Percentiles rank a stretch among this genome's conserved stretches.
These are phyloP conservation scores for Antrozous pallidus DNA, from an alignment of 2,797 vertebrate genomes.

Conservation along the genomic window DNA sequence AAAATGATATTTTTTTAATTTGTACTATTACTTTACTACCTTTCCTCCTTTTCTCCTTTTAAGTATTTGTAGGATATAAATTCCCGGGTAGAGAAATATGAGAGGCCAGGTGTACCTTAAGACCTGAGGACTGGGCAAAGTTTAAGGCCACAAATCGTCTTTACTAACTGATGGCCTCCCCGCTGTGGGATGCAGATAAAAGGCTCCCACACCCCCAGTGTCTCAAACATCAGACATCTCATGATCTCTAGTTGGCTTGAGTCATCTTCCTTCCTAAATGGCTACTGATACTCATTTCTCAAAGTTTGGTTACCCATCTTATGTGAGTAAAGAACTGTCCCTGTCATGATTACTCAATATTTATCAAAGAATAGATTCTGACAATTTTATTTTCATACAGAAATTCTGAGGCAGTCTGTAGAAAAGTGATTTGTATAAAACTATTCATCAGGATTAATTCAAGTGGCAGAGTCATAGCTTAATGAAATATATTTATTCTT, in stretches of 20 bases:
- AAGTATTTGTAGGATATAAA: neutral
- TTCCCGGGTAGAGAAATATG: neutral
- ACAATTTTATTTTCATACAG: conserved; percentile 8
- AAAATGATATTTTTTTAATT: neutral
- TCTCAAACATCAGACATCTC: neutral
- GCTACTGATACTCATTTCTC: neutral
- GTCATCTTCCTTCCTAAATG: neutral
- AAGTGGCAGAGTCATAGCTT: neutral
- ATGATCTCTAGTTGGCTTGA: neutral
- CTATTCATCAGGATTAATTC: neutral
- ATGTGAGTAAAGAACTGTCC: neutral
- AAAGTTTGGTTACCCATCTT: neutral
- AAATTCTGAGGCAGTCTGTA: neutral
- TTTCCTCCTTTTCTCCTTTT: neutral
- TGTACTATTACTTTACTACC: neutral
- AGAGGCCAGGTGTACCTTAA: neutral
- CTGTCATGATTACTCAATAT: neutral
- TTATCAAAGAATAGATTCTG: neutral
- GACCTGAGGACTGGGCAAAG: neutral
- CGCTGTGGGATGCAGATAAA: neutral
- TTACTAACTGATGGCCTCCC: neutral
- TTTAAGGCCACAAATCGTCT: neutral
- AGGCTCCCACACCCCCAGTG: neutral
- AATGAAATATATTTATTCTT: neutral
- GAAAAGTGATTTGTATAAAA: neutral